Evolutionary conservation across 1,140 invertebrate species (phyloP), one percentile per base, ranked within the genome.

Genomic region (Atta colombica): DNA sequence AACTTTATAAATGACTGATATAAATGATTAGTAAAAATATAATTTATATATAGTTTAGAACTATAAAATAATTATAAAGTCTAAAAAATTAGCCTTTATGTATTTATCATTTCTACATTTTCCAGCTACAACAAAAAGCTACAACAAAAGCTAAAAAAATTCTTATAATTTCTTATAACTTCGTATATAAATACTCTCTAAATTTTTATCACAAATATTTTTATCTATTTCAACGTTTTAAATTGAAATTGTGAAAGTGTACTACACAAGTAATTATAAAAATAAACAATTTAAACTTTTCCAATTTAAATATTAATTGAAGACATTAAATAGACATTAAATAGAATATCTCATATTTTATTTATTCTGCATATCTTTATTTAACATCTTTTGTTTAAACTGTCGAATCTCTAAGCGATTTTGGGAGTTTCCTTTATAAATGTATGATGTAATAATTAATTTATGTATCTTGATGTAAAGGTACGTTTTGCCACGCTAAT

Each of bases 361-460:
- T 61, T 77, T 45, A 63, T 45, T 45, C 8, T 25, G 35, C 39
- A 45, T 25, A 53, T 58, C 8, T 31, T n/a, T 10, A 10, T 18
- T 10, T 8, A 81, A 25, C 25, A 25, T 25, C 25, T 25, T 25
- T 55, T 12, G n/a, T 63, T 74, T 3, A 16, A 45, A 77, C 39
- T 14, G 1, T 55, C 8, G 45, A 74, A 61, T 75, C 2, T 72
- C 18, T 16, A 25, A 69, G 28, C 8, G n/a, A 75, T 75, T 75
- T 21, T n/a, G 69, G 1, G 35, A 31, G 80, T 53, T 60, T 39
- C 16, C 53, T n/a, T 71, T 8, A 10, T 7, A n/a, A 45, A 25
- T 16, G 25, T 60, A 72, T 39, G 25, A 65, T n/a, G 6, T 18
- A 18, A 25, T 75, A 84, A 84, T 84, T 84, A 84, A 84, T 84